These are phyloP conservation scores for Oncopeltus fasciatus DNA, from an alignment of 1,140 invertebrate genomes.

Conservation along the genomic window DNA sequence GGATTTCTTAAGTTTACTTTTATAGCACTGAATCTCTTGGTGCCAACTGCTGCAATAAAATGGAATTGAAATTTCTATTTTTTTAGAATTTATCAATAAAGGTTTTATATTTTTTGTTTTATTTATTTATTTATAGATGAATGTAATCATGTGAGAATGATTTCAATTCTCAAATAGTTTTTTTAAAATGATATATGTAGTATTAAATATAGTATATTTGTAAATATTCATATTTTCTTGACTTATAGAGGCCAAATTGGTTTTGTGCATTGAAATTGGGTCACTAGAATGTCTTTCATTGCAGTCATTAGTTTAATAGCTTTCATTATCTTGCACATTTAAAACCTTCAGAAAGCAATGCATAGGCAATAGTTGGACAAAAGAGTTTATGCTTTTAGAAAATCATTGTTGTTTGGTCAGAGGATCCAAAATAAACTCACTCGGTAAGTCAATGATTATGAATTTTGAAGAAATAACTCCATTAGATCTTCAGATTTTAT, in stretches of 20 bases:
- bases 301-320: not conserved
- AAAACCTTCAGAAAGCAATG: not conserved
- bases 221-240: not conserved
- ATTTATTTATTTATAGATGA: not conserved
- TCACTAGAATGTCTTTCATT: not conserved
- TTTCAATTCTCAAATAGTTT: too few relatives aligned
- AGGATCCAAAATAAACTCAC: too few relatives aligned
- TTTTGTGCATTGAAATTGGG: not conserved
- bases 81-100: not conserved
- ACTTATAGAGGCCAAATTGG: not conserved
- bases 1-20: too few relatives aligned
- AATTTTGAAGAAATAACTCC: not conserved
- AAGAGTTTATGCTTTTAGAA: not conserved
- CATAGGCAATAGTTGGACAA: not conserved
- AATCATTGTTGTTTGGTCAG: not conserved
- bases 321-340: not conserved
- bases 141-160: too few relatives aligned
- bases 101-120: not conserved
- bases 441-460: too few relatives aligned
- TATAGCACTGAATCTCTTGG: too few relatives aligned
- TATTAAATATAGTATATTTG: not conserved
- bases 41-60: not conserved
- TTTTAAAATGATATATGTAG: not conserved
- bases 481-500: too few relatives aligned
- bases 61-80: not conserved